phyloP scores from a whole-genome alignment of 2,888 invertebrate species.

The Schizaphis graminum region DNA sequence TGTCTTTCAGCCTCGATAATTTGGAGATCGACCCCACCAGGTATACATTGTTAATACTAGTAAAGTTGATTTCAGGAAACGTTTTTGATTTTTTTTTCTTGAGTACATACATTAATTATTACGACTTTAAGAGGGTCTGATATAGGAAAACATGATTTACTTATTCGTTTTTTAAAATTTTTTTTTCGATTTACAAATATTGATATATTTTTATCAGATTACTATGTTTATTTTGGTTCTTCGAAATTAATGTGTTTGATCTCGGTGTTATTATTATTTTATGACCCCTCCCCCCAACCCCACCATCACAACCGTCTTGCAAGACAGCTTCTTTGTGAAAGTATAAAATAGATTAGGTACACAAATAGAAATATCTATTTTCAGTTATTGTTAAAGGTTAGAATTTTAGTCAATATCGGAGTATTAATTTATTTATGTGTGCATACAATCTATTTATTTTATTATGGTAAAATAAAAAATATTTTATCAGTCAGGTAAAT shows the following conservation, averaged over 20 bases:
- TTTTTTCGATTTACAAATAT: background rate
- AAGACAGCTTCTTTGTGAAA: background rate
- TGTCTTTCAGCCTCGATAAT: conserved; percentile 67
- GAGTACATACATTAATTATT: background rate
- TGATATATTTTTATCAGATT: conserved; percentile 2
- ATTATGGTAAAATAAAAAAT: background rate
- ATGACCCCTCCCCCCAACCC: background rate
- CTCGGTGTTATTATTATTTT: background rate
- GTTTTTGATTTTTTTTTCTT: background rate
- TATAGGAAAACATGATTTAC: background rate
- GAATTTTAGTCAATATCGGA: background rate
- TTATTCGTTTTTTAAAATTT: background rate
- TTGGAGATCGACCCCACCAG: conserved; percentile 68
- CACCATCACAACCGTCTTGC: no score
- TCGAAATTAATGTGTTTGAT: background rate
- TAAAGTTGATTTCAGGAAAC: background rate
- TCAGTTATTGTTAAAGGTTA: background rate
- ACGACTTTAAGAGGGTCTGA: background rate
- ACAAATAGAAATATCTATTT: background rate
- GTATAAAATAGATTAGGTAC: background rate
- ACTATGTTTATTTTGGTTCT: background rate
- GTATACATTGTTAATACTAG: conserved; percentile 60
- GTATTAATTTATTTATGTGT: background rate
- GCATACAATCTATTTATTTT: background rate
- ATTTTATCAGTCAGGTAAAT: background rate